Conservation (phyloP, 2,113 vertebrate species). For the Serinus canaria region DNA sequence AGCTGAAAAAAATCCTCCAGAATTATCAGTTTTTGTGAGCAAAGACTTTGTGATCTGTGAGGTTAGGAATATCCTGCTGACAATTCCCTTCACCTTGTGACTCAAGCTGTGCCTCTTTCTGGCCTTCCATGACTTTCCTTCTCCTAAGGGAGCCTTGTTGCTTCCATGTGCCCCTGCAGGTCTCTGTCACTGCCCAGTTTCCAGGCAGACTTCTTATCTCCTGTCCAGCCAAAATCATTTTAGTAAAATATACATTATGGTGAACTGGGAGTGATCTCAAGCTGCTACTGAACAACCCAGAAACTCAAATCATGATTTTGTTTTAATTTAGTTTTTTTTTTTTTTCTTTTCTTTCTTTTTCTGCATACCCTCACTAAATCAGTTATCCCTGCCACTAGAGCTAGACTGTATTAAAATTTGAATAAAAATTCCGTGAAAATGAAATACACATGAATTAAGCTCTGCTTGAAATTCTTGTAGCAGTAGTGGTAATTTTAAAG, state of each 20-base stretch:
- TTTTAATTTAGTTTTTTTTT: not conserved
- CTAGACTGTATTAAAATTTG: not conserved
- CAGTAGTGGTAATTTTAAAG: not conserved
- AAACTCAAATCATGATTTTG: accelerated
- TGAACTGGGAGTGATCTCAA: not conserved
- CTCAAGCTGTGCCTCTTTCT: not conserved
- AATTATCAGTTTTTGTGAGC: not conserved
- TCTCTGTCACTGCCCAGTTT: not conserved
- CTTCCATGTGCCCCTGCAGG: not conserved
- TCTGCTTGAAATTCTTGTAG: not conserved
- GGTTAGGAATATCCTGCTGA: not conserved
- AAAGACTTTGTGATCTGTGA: not conserved
- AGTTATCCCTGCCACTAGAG: not conserved
- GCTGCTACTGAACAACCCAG: not conserved
- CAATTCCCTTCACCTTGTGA: not conserved
- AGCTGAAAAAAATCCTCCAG: not conserved
- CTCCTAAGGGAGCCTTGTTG: not conserved
- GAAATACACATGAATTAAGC: not conserved
- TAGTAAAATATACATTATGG: not conserved
- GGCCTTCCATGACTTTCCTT: not conserved
- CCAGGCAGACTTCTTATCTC: not conserved
- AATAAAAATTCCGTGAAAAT: not conserved
- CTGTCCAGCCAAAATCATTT: not conserved
- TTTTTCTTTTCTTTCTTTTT: not conserved
- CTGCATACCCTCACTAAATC: not conserved